phyloP scores from a whole-genome alignment of 2,888 invertebrate species.

The Diarsia mendica region DNA sequence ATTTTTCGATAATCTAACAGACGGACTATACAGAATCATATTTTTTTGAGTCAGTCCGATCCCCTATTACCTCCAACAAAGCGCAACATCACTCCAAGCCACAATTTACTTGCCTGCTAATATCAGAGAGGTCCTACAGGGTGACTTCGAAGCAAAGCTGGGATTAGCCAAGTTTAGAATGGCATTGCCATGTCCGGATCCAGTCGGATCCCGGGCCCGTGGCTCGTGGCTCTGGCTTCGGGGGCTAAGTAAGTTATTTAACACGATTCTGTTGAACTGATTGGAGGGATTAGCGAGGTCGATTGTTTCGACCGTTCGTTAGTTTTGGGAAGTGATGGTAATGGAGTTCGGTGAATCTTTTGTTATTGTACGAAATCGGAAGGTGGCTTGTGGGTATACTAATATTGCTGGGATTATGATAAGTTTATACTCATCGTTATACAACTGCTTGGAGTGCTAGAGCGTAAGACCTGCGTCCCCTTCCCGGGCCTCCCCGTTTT shows the following conservation, averaged over 20 bases:
- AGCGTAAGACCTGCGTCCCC: too few relatives aligned
- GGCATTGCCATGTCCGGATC: constrained; percentile 66
- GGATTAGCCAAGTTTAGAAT: constrained; percentile 70
- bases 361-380: not conserved
- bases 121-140: constrained; percentile 38
- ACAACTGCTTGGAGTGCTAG: too few relatives aligned
- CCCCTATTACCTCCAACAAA: constrained; percentile 19
- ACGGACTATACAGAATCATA: too few relatives aligned
- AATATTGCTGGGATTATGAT: too few relatives aligned
- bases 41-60: too few relatives aligned
- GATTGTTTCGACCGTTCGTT: constrained; percentile 36
- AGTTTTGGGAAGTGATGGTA: not conserved
- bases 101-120: constrained; percentile 52
- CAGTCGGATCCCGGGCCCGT: constrained; percentile 42
- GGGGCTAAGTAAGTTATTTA: constrained; percentile 59
- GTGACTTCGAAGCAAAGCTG: constrained; percentile 57
- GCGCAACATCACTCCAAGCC: not conserved
- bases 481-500: too few relatives aligned
- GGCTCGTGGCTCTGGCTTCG: constrained; percentile 33
- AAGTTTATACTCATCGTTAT: too few relatives aligned
- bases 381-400: too few relatives aligned
- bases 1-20: too few relatives aligned
- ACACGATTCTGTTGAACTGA: constrained; percentile 57
- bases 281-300: constrained; percentile 56
- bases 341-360: constrained; percentile 10